phyloP scores from a whole-genome alignment of 2,888 invertebrate species.

The Agrotis clavis region DNA sequence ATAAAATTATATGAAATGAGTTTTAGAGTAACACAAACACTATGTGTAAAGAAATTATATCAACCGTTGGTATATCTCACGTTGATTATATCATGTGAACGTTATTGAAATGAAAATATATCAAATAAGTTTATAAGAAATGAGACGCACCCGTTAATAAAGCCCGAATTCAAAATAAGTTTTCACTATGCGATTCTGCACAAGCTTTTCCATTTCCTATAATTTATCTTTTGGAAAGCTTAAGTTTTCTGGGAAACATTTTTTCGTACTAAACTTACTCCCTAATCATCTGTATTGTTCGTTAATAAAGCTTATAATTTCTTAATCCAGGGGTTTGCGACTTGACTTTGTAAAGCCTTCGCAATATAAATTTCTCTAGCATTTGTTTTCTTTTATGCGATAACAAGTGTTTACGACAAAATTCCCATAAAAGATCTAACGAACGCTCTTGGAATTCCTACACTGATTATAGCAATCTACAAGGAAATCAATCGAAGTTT shows the following conservation, averaged over 20 bases:
- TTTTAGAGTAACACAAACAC: too few species aligned
- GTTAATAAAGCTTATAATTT: neutral
- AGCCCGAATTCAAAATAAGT: too few species aligned
- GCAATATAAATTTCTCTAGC: neutral
- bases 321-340: neutral
- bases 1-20: too few species aligned
- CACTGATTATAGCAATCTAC: conserved; percentile 8
- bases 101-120: too few species aligned
- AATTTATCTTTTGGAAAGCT: conserved; percentile 13
- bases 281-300: conserved; percentile 23
- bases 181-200: neutral
- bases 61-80: too few species aligned
- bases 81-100: too few species aligned
- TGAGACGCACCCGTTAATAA: too few species aligned
- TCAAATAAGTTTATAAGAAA: too few species aligned
- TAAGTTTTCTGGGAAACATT: conserved; percentile 14
- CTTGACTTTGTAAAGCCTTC: conserved; percentile 1
- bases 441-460: conserved; percentile 4
- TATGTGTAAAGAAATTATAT: too few species aligned
- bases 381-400: neutral
- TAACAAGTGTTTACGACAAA: neutral
- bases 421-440: neutral
- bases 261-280: conserved; percentile 4
- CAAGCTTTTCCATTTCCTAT: neutral
- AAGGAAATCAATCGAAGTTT: conserved; percentile 42